A percentile compares a stretch with the other conserved stretches of the same genome.
These are phyloP conservation scores for Nemotelus pantherinus DNA, from an alignment of 2,888 invertebrate genomes.

Conservation along the genomic window DNA sequence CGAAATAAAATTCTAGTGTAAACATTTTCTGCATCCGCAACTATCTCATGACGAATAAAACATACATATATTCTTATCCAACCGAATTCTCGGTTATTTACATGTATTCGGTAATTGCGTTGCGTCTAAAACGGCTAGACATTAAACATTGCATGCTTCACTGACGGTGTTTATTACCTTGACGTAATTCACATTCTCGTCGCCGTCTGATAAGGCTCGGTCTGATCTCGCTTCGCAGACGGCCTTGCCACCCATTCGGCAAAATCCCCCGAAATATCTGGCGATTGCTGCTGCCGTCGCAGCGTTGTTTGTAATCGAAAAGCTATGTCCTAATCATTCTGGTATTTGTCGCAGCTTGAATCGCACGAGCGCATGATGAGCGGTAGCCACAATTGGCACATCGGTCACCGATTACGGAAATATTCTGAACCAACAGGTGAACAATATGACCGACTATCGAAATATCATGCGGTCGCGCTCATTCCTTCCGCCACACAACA, in stretches of 20 bases:
- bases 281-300: no score
- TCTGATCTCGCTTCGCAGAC: neutral
- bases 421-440: slow-evolving; percentile 15
- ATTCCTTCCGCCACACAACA: no score
- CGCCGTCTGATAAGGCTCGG: neutral
- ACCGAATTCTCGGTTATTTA: no score
- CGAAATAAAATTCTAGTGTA: neutral
- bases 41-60: neutral
- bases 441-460: neutral
- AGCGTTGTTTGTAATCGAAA: no score
- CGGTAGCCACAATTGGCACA: neutral
- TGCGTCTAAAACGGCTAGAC: no score
- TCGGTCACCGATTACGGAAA: neutral
- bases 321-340: no score
- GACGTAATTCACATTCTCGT: no score
- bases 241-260: slow-evolving; percentile 1
- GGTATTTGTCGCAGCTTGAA: no score
- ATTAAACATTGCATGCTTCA: no score
- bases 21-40: neutral
- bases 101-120: no score
- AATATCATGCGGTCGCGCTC: neutral
- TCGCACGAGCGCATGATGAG: neutral
- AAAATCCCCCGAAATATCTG: neutral
- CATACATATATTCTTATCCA: no score
- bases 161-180: no score